phyloP scores from a whole-genome alignment of 2,113 vertebrate species.

The Percina caprodes region DNA sequence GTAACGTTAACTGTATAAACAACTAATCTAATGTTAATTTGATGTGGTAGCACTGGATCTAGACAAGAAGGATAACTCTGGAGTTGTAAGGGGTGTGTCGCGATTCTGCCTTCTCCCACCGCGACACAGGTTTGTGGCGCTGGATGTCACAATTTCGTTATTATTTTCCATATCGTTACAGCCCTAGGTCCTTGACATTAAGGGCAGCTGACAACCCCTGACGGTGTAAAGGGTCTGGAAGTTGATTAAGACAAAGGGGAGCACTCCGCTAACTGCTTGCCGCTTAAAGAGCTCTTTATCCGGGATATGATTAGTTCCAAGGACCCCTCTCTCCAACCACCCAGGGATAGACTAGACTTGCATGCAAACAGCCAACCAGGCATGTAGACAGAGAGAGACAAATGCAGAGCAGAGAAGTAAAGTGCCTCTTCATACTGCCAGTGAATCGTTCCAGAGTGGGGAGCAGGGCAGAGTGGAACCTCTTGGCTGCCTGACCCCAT shows the following conservation, averaged over 20 bases:
- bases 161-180: too few relatives aligned
- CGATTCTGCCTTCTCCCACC: too few relatives aligned
- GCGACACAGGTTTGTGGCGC: too few relatives aligned
- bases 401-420: constrained; percentile 70
- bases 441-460: constrained; percentile 74
- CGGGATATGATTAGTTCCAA: constrained; percentile 61
- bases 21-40: too few relatives aligned
- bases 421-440: constrained; percentile 77
- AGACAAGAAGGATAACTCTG: too few relatives aligned
- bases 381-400: constrained; percentile 36
- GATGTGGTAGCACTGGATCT: too few relatives aligned
- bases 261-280: constrained; percentile 58
- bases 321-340: constrained; percentile 57
- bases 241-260: constrained; percentile 74
- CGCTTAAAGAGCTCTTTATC: constrained; percentile 68
- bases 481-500: constrained; percentile 67
- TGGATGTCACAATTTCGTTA: too few relatives aligned
- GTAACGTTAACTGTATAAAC: too few relatives aligned
- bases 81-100: too few relatives aligned
- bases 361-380: constrained; percentile 4
- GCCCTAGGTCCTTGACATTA: constrained; percentile 36
- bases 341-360: constrained; percentile 43
- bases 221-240: constrained; percentile 61
- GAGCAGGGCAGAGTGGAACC: constrained; percentile 62
- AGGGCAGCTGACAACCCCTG: constrained; percentile 38